phyloP scores from a whole-genome alignment of 2,797 vertebrate genomes.

The Moxostoma hubbsi region DNA sequence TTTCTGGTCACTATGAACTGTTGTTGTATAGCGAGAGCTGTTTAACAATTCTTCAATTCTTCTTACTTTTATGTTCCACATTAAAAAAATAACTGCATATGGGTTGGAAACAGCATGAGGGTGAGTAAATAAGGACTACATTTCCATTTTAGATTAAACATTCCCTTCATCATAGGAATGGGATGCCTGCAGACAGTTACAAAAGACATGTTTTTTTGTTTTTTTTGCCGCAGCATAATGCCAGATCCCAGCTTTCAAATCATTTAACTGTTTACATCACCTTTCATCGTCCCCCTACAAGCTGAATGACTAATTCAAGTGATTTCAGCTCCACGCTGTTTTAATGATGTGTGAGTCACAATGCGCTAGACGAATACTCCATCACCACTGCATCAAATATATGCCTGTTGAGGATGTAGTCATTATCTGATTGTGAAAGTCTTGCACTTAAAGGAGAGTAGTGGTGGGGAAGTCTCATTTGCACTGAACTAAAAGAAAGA shows the following conservation, averaged over 20 bases:
- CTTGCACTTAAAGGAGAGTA: not conserved
- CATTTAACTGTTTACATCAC: conserved; percentile 41
- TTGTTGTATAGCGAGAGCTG: too few species aligned
- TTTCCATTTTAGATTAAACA: too few species aligned
- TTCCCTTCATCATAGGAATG: not conserved
- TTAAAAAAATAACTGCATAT: too few species aligned
- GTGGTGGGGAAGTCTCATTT: not conserved
- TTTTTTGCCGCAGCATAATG: not conserved
- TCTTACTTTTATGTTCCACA: too few species aligned
- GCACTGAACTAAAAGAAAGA: not conserved
- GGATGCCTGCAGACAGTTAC: conserved; percentile 2
- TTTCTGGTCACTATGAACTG: too few species aligned
- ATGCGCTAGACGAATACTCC: not conserved
- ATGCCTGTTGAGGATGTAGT: conserved; percentile 12
- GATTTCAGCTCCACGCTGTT: conserved; percentile 30
- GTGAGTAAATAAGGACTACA: too few species aligned
- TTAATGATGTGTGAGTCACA: conserved; percentile 26
- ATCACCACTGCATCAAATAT: conserved; percentile 1
- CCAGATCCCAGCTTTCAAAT: conserved; percentile 28
- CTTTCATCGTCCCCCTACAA: conserved; percentile 53
- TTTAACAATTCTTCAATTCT: too few species aligned
- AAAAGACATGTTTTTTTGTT: not conserved
- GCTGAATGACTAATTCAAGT: conserved; percentile 57
- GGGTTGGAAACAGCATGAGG: too few species aligned
- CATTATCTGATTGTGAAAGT: conserved; percentile 11